A percentile compares a stretch with the other conserved stretches of the same genome.
Evolutionary conservation across 2,113 vertebrate species (phyloP).

Genomic region (Chaetura pelagica): DNA sequence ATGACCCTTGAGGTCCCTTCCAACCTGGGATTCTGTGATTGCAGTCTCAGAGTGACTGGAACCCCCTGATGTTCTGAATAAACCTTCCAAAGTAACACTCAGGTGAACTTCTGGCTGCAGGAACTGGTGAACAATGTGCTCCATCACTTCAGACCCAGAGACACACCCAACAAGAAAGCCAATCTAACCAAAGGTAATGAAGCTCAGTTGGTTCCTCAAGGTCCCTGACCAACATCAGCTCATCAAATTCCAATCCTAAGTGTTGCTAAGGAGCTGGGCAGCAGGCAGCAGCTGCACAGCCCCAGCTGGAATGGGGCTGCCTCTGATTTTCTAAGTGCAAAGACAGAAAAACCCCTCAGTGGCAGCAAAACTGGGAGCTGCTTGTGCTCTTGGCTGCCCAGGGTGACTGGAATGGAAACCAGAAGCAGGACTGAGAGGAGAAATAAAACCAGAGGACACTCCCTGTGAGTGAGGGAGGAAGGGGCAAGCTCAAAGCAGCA

Average conservation of each 20-base stretch:
- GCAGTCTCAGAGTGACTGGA: neutral
- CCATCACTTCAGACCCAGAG: neutral
- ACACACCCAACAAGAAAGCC: fast-evolving
- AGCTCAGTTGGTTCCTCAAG: neutral
- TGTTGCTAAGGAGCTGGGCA: neutral
- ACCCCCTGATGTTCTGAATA: neutral
- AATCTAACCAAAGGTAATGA: fast-evolving
- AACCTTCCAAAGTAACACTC: neutral
- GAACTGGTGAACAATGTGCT: neutral
- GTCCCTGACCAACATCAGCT: neutral
- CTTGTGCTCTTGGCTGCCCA: neutral
- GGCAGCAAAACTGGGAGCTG: fast-evolving
- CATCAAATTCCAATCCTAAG: neutral
- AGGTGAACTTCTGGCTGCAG: neutral
- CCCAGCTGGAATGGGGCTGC: neutral
- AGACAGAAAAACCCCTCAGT: neutral
- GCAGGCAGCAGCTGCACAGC: neutral
- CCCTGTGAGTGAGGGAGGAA: fast-evolving
- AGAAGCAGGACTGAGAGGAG: neutral
- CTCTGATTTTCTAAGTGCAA: neutral
- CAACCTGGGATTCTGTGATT: neutral
- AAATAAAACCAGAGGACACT: neutral
- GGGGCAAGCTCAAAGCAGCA: neutral
- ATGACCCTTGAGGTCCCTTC: too few species aligned
- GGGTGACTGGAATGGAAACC: neutral